A percentile compares a stretch with the other conserved stretches of the same genome.
These are phyloP conservation scores for Proctacanthus coquilletti DNA, from an alignment of 1,140 invertebrate genomes.

Conservation along the genomic window DNA sequence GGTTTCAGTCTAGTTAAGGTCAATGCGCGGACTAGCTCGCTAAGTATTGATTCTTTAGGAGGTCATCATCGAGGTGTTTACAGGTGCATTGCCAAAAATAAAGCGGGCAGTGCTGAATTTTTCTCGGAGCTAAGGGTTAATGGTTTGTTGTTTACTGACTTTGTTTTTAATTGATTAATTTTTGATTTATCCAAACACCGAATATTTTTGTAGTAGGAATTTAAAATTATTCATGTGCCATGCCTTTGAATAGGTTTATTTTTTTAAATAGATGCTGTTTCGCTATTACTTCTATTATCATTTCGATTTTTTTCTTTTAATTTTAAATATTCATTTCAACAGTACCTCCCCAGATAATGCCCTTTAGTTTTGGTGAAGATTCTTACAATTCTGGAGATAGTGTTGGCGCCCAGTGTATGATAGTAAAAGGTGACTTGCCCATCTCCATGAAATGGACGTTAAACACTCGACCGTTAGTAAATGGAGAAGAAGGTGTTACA, in stretches of 20 bases:
- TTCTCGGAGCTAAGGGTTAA: constrained; percentile 40
- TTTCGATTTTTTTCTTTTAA: background rate
- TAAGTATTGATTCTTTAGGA: constrained; percentile 32
- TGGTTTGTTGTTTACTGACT: constrained; percentile 29
- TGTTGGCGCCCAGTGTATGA: constrained; percentile 50
- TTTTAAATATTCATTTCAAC: no score
- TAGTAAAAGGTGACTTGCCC: constrained; percentile 57
- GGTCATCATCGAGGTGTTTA: constrained; percentile 48
- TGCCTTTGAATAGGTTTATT: no score
- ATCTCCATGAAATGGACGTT: constrained; percentile 49
- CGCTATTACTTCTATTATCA: no score
- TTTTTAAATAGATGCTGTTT: no score
- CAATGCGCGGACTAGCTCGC: constrained; percentile 39
- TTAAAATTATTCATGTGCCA: no score
- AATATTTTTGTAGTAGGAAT: no score
- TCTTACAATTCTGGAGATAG: constrained; percentile 60
- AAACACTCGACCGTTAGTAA: constrained; percentile 21
- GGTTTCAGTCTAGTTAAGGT: constrained; percentile 22
- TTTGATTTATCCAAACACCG: no score
- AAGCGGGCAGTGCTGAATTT: constrained; percentile 38
- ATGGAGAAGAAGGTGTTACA: constrained; percentile 33
- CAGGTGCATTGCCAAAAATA: constrained; percentile 45
- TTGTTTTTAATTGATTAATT: no score
- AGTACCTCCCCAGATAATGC: constrained; percentile 34
- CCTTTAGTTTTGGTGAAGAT: constrained; percentile 52